Percentiles rank a stretch among this genome's conserved stretches.
phyloP scores from a whole-genome alignment of 2,888 invertebrate genomes.

The Neuroscelio doddi region DNA sequence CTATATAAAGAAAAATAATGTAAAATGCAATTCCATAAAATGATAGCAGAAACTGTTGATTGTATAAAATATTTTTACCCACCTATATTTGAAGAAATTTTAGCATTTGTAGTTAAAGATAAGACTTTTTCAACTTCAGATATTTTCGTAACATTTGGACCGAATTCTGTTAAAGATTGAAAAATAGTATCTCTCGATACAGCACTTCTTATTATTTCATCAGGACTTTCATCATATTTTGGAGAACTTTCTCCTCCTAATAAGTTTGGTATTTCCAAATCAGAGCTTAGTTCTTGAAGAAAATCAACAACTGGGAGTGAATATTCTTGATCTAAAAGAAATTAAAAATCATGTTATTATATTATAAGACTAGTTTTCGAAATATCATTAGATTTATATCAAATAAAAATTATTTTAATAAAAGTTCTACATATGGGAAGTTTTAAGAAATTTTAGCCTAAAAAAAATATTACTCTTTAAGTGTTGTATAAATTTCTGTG shows the following conservation, averaged over 20 bases:
- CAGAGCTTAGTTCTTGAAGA: slow-evolving; percentile 61
- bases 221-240: slow-evolving; percentile 54
- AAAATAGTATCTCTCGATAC: slow-evolving; percentile 10
- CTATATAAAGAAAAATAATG: no score
- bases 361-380: no score
- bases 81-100: neutral
- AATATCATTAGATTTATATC: no score
- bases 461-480: no score
- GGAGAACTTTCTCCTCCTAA: slow-evolving; percentile 56
- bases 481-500: no score
- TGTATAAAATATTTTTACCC: neutral
- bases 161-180: neutral
- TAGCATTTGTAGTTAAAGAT: neutral
- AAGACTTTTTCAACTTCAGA: neutral
- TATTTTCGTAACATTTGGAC: neutral
- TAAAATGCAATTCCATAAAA: no score
- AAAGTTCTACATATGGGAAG: no score
- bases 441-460: no score
- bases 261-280: slow-evolving; percentile 60
- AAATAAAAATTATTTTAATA: no score
- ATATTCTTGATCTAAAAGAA: slow-evolving; percentile 54
- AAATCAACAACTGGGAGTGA: slow-evolving; percentile 60
- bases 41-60: no score
- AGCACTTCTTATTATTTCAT: slow-evolving; percentile 57
- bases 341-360: neutral